Percentiles rank a stretch among this genome's conserved stretches.
Conservation (phyloP, 1,140 invertebrate species). For the Lordiphosa stackelbergi region DNA sequence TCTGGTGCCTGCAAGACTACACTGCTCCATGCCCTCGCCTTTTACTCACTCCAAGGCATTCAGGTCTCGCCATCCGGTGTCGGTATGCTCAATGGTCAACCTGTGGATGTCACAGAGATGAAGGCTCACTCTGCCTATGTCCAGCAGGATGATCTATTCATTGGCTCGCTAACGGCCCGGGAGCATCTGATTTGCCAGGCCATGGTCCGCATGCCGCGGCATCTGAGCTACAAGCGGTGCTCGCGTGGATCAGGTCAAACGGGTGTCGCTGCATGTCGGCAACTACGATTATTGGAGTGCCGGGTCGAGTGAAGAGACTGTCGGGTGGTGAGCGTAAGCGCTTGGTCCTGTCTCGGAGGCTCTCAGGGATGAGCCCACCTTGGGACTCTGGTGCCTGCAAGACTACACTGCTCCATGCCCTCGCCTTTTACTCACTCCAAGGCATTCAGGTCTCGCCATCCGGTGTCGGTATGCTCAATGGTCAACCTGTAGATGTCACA, state of each 20-base stretch:
- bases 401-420: too few species aligned
- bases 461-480: too few species aligned
- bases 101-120: too few species aligned
- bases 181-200: conserved; percentile 96
- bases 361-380: conserved; percentile 97
- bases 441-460: too few species aligned
- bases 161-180: conserved; percentile 92
- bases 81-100: too few species aligned
- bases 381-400: too few species aligned
- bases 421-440: conserved; percentile 87
- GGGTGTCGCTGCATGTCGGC: conserved; percentile 88
- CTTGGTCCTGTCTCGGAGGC: too few species aligned
- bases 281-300: conserved; percentile 93
- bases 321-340: conserved; percentile 97
- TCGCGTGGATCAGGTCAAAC: conserved; percentile 89
- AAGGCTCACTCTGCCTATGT: too few species aligned
- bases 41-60: conserved; percentile 83
- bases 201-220: conserved; percentile 92
- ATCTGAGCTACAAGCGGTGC: conserved; percentile 86
- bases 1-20: too few species aligned
- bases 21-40: conserved; percentile 92
- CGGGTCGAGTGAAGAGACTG: conserved; percentile 92
- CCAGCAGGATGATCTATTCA: too few species aligned
- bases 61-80: too few species aligned
- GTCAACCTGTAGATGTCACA: too few species aligned